Percentiles rank a stretch among this genome's conserved stretches.
Evolutionary conservation across 2,113 vertebrate species (phyloP).

Genomic region (Nesogale talazaci): DNA sequence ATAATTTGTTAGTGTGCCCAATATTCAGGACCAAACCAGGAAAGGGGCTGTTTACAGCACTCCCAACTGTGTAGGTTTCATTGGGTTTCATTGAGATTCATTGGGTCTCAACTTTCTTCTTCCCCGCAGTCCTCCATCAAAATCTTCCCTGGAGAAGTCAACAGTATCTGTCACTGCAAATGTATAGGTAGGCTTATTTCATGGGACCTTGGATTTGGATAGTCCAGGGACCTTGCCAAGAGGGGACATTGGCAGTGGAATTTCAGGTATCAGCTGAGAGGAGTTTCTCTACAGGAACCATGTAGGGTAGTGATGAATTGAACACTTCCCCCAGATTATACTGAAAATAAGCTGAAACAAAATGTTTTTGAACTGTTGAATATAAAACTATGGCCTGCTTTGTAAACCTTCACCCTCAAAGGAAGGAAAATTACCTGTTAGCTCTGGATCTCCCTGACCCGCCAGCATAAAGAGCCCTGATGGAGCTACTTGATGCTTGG

Average conservation of each 20-base stretch:
- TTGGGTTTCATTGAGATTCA: neutral
- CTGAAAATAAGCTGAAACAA: neutral
- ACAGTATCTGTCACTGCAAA: neutral
- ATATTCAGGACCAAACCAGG: neutral
- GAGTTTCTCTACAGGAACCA: slow-evolving; percentile 6
- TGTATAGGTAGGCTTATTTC: neutral
- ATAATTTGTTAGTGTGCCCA: slow-evolving; percentile 14
- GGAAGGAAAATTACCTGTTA: too few species aligned
- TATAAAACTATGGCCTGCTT: too few species aligned
- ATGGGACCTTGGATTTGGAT: neutral
- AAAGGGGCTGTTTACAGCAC: too few species aligned
- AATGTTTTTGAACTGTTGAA: too few species aligned
- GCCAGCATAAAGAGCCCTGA: too few species aligned
- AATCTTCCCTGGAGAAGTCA: neutral
- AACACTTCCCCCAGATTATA: neutral
- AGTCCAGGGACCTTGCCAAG: neutral
- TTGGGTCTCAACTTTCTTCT: neutral
- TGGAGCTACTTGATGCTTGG: too few species aligned
- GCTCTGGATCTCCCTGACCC: too few species aligned
- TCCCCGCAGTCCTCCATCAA: neutral
- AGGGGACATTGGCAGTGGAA: neutral
- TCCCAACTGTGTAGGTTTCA: too few species aligned
- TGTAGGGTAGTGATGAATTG: neutral
- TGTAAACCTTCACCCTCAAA: too few species aligned
- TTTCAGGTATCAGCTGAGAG: neutral